Conservation (phyloP, 2,797 vertebrate genomes). For the Pteronotus mesoamericanus region DNA sequence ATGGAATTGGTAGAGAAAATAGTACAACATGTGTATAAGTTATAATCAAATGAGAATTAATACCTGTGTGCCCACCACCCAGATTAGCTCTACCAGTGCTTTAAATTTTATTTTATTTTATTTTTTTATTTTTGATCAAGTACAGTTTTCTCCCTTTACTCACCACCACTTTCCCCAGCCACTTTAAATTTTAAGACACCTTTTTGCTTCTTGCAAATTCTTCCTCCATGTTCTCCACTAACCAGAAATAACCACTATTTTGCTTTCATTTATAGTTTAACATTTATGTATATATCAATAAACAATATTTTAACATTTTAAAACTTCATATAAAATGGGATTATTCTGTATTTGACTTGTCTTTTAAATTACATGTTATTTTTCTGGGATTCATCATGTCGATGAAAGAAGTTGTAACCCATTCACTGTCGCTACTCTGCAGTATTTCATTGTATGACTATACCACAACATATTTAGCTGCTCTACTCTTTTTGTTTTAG, state of each 20-base stretch:
- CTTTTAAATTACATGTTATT: neutral
- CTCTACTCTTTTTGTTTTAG: neutral
- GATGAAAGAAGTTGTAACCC: neutral
- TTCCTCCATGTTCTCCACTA: neutral
- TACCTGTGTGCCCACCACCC: neutral
- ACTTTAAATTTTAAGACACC: no score
- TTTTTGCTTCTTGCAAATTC: neutral
- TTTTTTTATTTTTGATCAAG: no score
- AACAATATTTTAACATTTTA: neutral
- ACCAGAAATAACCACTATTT: neutral
- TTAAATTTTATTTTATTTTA: neutral
- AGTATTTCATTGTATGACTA: neutral
- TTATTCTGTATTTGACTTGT: neutral
- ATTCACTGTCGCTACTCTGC: neutral
- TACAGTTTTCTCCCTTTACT: no score
- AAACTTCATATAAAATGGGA: neutral
- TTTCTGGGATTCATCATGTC: neutral
- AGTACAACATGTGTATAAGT: neutral
- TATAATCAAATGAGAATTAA: neutral
- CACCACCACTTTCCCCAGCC: no score
- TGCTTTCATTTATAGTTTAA: neutral
- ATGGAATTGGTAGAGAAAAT: neutral
- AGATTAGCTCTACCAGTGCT: neutral
- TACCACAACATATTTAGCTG: neutral
- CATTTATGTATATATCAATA: neutral